Base-by-base conservation (phyloP, 2,113 vertebrate species). In the Antennarius striatus region DNA sequence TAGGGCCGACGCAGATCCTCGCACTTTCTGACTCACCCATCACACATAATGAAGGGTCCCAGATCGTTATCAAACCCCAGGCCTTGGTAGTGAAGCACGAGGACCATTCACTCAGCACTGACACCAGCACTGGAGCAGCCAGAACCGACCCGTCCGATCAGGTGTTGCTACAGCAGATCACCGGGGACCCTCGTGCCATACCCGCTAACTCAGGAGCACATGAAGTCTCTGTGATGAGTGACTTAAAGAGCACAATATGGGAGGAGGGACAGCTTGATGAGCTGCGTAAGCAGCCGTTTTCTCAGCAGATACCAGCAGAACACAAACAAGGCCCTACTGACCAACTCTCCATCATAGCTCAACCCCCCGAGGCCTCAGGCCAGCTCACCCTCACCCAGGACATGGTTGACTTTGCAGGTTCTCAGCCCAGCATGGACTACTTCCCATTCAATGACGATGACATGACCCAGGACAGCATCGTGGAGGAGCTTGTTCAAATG, bases 401-500 rank as follows among this genome's bases (percentile, higher is more conserved):
- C 75, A 92, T 99, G 87, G 95, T 95, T 49, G 96, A 96, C 63
- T 97, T 97, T 82, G 91, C 94, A 16, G 93, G 94, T 60, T 91
- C 95, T 56, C 96, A 96, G 71, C 86, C 95, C 56, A 96, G 81
- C 22, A 96, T 98, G 67, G 96, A 94, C 91, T 98, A 95, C 90
- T 98, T 99, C 75, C 95, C 95, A 0, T 99, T 99, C 79, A 97
- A 99, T 66, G 98, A 99, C 39, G 98, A 99, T 0, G 98, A 99
- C 73, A 96, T 99, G 82, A 99, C 98, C 49, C 98, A 99, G 85
- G 98, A 99, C 87, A 99, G 98, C 90, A 99, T 99, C 22, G 98
- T 99, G 71, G 97, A 99, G 87, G 98, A 99, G 86, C 92, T 99
- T 29, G 98, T 99, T 71, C 95, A 98, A 75, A 99, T 99, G 97